These are phyloP conservation scores for Alces alces DNA, from an alignment of 2,113 vertebrate species.

Conservation along the genomic window DNA sequence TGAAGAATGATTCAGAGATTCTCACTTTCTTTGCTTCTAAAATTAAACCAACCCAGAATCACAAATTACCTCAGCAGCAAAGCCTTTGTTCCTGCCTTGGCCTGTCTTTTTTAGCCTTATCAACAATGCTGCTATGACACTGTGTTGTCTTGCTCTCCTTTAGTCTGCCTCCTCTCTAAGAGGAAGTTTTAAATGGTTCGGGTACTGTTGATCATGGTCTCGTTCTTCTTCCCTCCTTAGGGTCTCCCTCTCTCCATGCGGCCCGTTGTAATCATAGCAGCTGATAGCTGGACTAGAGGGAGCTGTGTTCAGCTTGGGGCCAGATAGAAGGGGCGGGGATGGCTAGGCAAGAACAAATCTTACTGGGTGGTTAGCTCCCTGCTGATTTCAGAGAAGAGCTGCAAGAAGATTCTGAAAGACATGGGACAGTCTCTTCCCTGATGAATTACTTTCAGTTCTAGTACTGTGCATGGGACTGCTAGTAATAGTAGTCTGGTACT, in stretches of 20 bases:
- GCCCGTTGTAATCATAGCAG: slow-evolving; percentile 33
- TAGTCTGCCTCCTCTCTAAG: background rate
- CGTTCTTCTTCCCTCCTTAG: background rate
- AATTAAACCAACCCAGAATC: background rate
- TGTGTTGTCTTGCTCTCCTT: background rate
- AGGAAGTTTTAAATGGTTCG: background rate
- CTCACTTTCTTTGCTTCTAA: background rate
- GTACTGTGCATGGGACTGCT: background rate
- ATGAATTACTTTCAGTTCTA: background rate
- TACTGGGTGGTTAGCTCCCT: background rate
- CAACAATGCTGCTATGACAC: background rate
- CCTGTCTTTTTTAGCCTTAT: background rate
- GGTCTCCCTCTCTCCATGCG: background rate
- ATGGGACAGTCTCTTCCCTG: background rate
- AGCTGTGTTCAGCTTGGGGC: slow-evolving; percentile 29
- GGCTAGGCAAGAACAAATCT: background rate
- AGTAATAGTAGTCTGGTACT: background rate
- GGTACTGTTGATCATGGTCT: background rate
- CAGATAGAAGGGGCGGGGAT: background rate
- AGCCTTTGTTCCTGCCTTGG: background rate
- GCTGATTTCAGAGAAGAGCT: background rate
- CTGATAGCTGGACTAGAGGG: background rate
- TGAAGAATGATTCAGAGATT: background rate
- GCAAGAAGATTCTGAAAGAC: background rate
- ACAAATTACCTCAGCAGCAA: background rate